Percentiles rank a stretch among this genome's conserved stretches.
phyloP scores from a whole-genome alignment of 2,113 vertebrate genomes.

The Merops nubicus region DNA sequence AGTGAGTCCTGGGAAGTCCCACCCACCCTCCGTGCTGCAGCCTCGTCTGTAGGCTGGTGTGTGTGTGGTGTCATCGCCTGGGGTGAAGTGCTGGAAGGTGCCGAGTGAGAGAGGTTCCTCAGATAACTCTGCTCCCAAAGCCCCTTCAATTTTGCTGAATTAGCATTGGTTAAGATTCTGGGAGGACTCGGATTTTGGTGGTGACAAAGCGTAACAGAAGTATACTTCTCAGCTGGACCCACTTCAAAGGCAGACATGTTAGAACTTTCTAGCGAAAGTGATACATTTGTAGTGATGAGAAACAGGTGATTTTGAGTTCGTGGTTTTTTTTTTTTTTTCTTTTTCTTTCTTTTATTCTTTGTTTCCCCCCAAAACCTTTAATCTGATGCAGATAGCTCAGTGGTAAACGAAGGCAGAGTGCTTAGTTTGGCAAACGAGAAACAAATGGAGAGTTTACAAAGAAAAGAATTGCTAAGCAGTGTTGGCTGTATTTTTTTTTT shows the following conservation, averaged over 20 bases:
- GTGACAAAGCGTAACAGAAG: neutral
- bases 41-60: neutral
- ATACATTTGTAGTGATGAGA: neutral
- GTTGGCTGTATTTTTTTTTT: neutral
- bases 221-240: neutral
- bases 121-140: neutral
- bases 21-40: neutral
- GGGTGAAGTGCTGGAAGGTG: neutral
- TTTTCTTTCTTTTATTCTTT: too few relatives aligned
- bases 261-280: neutral
- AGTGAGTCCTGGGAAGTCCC: neutral
- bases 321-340: neutral
- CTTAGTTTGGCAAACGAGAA: neutral
- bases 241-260: neutral
- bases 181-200: neutral
- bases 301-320: neutral
- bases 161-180: neutral
- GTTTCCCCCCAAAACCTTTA: accelerated
- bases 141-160: neutral
- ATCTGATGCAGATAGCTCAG: neutral
- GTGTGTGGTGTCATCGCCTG: neutral
- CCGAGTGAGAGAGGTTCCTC: neutral
- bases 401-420: neutral
- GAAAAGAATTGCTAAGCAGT: neutral
- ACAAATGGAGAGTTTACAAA: neutral